Conservation (phyloP, 2,113 vertebrate genomes). For the Cairina moschata region DNA sequence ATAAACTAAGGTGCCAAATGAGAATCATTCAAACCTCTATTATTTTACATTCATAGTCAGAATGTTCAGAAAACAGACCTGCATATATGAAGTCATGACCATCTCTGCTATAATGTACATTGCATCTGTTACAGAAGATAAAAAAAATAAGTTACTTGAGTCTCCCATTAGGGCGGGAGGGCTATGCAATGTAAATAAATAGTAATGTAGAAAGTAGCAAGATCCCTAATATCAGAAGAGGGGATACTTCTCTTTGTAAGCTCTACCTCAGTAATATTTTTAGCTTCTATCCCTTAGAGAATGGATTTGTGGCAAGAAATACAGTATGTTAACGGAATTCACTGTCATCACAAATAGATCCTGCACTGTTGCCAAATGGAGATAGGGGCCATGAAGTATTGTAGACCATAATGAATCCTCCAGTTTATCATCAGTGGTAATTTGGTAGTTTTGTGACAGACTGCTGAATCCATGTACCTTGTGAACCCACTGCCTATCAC, state of each 20-base stretch:
- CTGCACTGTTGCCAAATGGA: background rate
- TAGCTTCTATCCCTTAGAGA: background rate
- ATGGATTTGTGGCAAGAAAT: background rate
- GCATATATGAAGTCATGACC: background rate
- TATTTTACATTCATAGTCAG: background rate
- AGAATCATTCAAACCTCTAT: background rate
- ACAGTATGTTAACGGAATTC: background rate
- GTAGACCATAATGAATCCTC: background rate
- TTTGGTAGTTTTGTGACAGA: background rate
- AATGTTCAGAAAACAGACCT: conserved; percentile 29
- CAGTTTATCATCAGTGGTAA: fast-evolving
- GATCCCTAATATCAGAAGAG: background rate
- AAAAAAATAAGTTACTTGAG: background rate
- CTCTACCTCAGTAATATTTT: background rate
- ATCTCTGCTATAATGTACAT: background rate
- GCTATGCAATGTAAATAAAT: background rate
- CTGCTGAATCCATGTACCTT: background rate
- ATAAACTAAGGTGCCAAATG: conserved; percentile 49
- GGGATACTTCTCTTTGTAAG: background rate
- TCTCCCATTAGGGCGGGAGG: background rate
- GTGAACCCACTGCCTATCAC: background rate
- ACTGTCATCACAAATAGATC: background rate
- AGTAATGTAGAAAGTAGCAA: background rate
- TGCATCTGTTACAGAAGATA: background rate
- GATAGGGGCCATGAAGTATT: background rate